phyloP scores from a whole-genome alignment of 2,797 vertebrate species.

The Balearica regulorum region DNA sequence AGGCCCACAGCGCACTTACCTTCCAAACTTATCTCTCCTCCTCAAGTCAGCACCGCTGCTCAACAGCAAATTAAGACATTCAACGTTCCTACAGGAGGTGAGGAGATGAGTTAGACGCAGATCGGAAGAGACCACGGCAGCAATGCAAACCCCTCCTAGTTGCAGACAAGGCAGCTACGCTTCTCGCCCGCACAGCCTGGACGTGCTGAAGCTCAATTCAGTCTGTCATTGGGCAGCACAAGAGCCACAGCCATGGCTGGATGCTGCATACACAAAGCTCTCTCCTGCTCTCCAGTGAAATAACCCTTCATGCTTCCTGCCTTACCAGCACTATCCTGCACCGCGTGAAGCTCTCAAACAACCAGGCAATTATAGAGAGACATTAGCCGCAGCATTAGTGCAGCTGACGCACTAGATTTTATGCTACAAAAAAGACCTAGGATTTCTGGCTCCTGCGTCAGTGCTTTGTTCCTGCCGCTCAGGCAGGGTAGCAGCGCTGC shows the following conservation, averaged over 20 bases:
- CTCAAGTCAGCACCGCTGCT: constrained; percentile 94
- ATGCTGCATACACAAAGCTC: background rate
- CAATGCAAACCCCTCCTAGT: background rate
- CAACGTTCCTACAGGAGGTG: constrained; percentile 83
- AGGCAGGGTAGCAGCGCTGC: background rate
- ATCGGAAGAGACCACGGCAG: background rate
- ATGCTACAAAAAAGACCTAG: background rate
- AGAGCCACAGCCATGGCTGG: background rate
- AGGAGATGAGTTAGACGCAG: background rate
- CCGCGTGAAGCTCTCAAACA: background rate
- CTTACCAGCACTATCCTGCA: background rate
- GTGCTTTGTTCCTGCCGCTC: background rate
- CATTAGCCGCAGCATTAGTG: background rate
- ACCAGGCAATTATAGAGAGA: background rate
- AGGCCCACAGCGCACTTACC: constrained; percentile 69
- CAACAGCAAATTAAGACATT: constrained; percentile 98
- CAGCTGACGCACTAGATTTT: background rate
- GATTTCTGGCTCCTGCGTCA: background rate
- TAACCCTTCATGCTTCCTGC: background rate
- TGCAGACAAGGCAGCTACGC: background rate
- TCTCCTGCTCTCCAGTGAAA: background rate
- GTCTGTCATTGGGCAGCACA: background rate
- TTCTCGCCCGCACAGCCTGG: background rate
- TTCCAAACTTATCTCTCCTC: constrained; percentile 93
- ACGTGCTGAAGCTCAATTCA: accelerated